phyloP scores from a whole-genome alignment of 1,140 invertebrate genomes.

The Sarcophaga bullata region DNA sequence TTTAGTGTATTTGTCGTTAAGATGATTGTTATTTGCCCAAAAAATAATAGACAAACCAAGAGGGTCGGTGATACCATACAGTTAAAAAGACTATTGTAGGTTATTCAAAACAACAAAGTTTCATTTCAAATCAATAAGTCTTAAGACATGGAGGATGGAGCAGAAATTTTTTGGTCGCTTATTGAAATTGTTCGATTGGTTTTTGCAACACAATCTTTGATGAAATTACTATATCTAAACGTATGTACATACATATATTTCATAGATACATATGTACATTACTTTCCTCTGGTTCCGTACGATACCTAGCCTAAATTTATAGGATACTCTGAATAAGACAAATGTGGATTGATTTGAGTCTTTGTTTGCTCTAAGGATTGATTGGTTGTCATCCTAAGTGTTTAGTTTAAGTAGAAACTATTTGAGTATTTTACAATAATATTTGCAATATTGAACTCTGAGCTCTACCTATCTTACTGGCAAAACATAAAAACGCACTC shows the following conservation, averaged over 20 bases:
- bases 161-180: conserved; percentile 42
- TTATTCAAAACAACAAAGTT: conserved; percentile 2
- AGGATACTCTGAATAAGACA: conserved; percentile 29
- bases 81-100: not conserved
- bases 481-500: not conserved
- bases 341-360: conserved; percentile 32
- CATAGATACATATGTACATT: not conserved
- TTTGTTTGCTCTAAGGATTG: conserved; percentile 29
- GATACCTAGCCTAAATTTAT: not conserved
- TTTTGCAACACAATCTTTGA: conserved; percentile 16
- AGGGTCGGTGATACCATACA: not conserved
- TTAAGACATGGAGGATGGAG: conserved; percentile 28
- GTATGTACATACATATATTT: not conserved
- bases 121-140: conserved; percentile 28
- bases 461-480: too few species aligned
- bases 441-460: conserved; percentile 10
- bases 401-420: conserved; percentile 36
- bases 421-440: conserved; percentile 39
- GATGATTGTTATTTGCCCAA: conserved; percentile 14
- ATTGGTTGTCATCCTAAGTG: conserved; percentile 31
- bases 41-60: not conserved
- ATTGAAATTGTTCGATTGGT: conserved; percentile 47
- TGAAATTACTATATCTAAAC: too few species aligned
- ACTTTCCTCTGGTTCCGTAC: not conserved
- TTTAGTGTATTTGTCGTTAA: conserved; percentile 15